Percentiles rank a stretch among this genome's conserved stretches.
Conservation (phyloP, 2,888 invertebrate species). For the Orchesellides sinensis region DNA sequence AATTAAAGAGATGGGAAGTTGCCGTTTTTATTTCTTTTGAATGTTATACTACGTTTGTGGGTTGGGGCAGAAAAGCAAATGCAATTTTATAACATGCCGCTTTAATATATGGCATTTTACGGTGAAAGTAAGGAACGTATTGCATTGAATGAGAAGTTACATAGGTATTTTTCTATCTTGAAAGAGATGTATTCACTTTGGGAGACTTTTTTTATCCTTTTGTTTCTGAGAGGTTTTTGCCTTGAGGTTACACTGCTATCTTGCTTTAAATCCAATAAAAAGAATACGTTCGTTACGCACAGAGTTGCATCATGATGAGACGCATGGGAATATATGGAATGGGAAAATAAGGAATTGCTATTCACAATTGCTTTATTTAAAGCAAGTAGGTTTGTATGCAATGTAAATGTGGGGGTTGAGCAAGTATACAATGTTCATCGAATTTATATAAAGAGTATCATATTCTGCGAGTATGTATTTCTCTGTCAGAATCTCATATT, state of each 20-base stretch:
- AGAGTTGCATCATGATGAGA: constrained; percentile 57
- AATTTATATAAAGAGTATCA: no score
- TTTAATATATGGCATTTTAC: constrained; percentile 25
- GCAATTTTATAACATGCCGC: not conserved
- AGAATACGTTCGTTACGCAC: constrained; percentile 44
- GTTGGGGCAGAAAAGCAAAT: not conserved
- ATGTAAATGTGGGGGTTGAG: not conserved
- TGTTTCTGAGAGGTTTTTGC: constrained; percentile 7
- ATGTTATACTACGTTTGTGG: not conserved
- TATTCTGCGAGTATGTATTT: no score
- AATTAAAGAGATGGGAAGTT: not conserved
- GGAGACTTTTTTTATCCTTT: not conserved
- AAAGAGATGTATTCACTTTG: not conserved
- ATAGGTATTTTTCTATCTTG: constrained; percentile 6
- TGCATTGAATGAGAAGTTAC: constrained; percentile 13
- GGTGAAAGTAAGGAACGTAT: not conserved
- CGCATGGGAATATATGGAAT: constrained; percentile 39
- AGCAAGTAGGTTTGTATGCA: constrained; percentile 10
- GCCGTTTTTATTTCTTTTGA: constrained; percentile 24
- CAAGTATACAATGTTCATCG: constrained; percentile 22
- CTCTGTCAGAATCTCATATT: no score
- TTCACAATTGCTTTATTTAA: no score
- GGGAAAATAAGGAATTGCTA: constrained; percentile 21
- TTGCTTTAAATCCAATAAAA: constrained; percentile 48
- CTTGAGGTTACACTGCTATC: constrained; percentile 21